Evolutionary conservation across 2,113 vertebrate genomes (phyloP), one percentile per base, ranked within the genome.

Genomic region (Zosterops borbonicus): DNA sequence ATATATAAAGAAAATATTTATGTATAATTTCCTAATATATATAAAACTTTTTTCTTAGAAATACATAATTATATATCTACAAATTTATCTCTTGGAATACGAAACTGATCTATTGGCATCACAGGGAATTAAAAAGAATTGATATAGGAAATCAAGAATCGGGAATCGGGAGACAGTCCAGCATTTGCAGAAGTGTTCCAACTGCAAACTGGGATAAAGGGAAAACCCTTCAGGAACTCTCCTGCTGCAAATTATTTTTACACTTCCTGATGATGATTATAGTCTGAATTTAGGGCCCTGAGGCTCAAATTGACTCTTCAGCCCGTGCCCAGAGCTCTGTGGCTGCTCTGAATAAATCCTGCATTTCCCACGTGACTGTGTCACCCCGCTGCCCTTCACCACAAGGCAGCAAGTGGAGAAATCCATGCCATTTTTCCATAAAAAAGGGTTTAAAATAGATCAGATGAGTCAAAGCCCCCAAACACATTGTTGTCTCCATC

Each of bases 341-440:
- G 37, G 6, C 27, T 42, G 69, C 60, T 63, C 56, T 27, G 44
- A 33, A 11, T 41, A 59, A 86, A 83, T 27, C 5, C 37, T 5
- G 0, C 9, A 5, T 35, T 64, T 69, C 50, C 77, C 15, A 2
- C 0, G 1, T 20, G 41, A 17, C 77, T 4, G 0, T 19, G n/a
- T 31, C 67, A 59, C 18, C 37, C 49, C 0, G 0, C 12, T 46
- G 10, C 39, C 27, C 63, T 55, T 37, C 3, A 3, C 44, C 60
- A 63, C n/a, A 35, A 16, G n/a, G 39, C 56, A 65, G 50, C 31
- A 52, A 68, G 20, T 1, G 18, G 74, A 64, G 39, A 87, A 78
- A 71, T 42, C 11, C 21, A 11, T 3, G 8, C 25, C 9, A 33
- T 47, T 58, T 60, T 84, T 83, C 92, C 94, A 69, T 35, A 1